Base-by-base conservation (phyloP, 1,140 invertebrate genomes). In the Pseudomyrmex flavicornis region DNA sequence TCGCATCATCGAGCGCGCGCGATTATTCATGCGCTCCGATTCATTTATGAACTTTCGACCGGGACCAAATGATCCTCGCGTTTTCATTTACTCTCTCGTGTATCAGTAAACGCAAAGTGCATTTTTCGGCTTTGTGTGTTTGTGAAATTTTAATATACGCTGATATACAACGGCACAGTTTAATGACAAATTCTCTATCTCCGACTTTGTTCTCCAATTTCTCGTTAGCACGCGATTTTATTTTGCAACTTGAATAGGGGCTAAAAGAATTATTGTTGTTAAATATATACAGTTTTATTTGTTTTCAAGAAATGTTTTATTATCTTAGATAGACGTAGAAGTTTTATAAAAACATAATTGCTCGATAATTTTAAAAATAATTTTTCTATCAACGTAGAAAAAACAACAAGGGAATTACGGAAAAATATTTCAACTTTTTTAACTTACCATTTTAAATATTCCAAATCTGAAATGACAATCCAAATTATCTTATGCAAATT, bases 41-140 rank as follows among this genome's bases (percentile, higher is more conserved):
- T 84, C 63, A 80, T 84, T 84, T 84, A 84, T 80, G 75, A 84
- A 79, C 63, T 70, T 66, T 80, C 50, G 75, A n/a, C 9, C 17
- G 54, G 35, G 65, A 17, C 62, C 35, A 48, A 75, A 76, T 65
- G 82, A 83, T 66, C 44, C 79, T 82, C 79, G 48, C 22, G 35
- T 35, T 83, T 83, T 83, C 61, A 83, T 83, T 83, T 83, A 65
- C 62, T 20, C 46, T 52, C 13, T 26, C 26, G 3, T 50, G 70
- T 62, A 54, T 46, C 59, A 76, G 77, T 83, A 83, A 77, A 20
- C 72, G 52, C 62, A 62, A 35, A 83, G 73, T 77, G 82, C 72
- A 58, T 62, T 66, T 77, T 65, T 52, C 62, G 13, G 65, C 35
- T 35, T 5, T 35, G 5, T 12, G 44, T 77, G 72, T 66, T 76